Conservation (phyloP, 2,113 vertebrate species). For the Pristiophorus japonicus region DNA sequence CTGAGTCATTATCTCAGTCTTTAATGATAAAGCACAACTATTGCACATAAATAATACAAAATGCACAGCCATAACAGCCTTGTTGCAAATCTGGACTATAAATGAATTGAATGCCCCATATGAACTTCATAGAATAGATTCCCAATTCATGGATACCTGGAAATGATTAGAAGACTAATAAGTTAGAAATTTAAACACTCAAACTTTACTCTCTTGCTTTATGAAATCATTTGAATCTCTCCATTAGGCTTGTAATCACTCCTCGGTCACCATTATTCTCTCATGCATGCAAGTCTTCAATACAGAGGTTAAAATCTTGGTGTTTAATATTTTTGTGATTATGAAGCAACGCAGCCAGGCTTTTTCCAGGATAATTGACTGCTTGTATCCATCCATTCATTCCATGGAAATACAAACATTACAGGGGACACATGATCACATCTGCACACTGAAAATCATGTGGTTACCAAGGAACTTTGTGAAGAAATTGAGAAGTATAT, state of each 20-base stretch:
- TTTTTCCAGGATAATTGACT: not conserved
- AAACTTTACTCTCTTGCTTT: not conserved
- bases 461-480: not conserved
- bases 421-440: not conserved
- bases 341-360: not conserved
- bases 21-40: not conserved
- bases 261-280: not conserved
- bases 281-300: not conserved
- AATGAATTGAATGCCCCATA: not conserved
- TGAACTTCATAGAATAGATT: not conserved
- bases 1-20: not conserved
- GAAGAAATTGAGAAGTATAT: not conserved
- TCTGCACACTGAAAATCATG: not conserved
- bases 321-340: not conserved
- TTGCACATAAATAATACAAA: not conserved
- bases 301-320: not conserved
- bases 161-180: not conserved
- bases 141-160: not conserved
- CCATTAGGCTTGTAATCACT: not conserved
- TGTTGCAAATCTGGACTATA: not conserved
- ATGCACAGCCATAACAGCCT: not conserved
- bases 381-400: not conserved
- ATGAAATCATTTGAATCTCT: not conserved
- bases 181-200: not conserved
- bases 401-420: not conserved